phyloP scores from a whole-genome alignment of 2,113 vertebrate species.

The Paramormyrops kingsleyae region DNA sequence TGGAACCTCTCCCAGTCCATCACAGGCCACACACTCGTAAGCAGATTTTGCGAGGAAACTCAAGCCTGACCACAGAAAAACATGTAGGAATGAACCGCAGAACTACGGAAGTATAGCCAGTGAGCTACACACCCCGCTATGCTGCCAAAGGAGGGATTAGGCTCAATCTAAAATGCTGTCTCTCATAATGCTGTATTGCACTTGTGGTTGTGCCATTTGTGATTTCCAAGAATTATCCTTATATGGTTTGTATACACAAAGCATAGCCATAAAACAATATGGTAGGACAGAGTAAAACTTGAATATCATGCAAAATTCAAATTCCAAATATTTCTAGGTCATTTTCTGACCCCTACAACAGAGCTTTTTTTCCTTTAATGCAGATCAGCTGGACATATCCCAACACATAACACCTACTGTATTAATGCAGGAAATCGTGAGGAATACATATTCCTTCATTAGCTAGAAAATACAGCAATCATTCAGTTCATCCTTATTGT shows the following conservation, averaged over 20 bases:
- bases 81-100: neutral
- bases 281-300: neutral
- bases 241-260: neutral
- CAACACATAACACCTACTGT: neutral
- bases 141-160: neutral
- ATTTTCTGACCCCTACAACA: neutral
- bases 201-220: neutral
- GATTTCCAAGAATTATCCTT: neutral
- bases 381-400: neutral
- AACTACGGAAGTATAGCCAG: neutral
- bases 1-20: neutral
- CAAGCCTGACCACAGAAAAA: neutral
- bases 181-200: neutral
- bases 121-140: neutral
- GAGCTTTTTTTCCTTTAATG: neutral
- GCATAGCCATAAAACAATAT: neutral
- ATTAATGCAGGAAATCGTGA: neutral
- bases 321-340: neutral
- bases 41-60: neutral
- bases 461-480: neutral
- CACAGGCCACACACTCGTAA: neutral
- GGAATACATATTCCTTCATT: neutral
- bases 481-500: neutral
- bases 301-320: neutral
- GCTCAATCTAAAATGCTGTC: neutral